Evolutionary conservation across 2,113 vertebrate species (phyloP), one percentile per base, ranked within the genome.

Genomic region (Spermophilus dauricus): DNA sequence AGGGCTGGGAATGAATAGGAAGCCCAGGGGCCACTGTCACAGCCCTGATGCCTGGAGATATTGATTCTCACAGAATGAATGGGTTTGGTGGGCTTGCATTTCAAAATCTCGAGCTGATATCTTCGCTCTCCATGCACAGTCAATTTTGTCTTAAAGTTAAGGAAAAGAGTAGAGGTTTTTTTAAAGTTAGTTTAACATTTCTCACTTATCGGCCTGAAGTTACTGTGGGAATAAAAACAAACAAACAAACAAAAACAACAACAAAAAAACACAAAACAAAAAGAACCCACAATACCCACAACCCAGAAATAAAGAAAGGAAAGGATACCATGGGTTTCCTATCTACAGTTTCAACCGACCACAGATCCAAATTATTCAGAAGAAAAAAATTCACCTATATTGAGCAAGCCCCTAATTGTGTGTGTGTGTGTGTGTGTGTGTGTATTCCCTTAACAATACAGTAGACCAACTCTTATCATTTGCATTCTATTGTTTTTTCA

Each of bases 141-240:
- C 56, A 72, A n/a, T 78, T 80, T 89, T 73, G 45, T 56, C 20
- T 77, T 69, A 73, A 89, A 94, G 53, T 81, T 67, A 75, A 95
- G 70, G 30, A 70, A 90, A 70, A 3, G 4, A 8, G 5, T 45
- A 88, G 28, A 81, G 7, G 8, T 37, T 45, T 85, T 65, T 91
- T 88, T 77, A 53, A 84, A 42, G 28, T 34, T 75, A 32, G 11
- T 37, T 37, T 90, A 84, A 63, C 37, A 53, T 65, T 83, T 90
- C 70, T 91, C 4, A 24, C 18, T 61, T 39, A 58, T 26, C 37
- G 83, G 39, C 32, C 69, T 77, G 1, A 18, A 18, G 84, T 81
- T 77, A 72, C 77, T 56, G n/a, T 37, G 37, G 20, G 5, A 32
- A 65, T 5, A 37, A 73, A 83, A 61, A 32, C 2, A 67, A 67